Evolutionary conservation across 1,140 invertebrate species (phyloP).

Genomic region (Himalopsyche phryganea): DNA sequence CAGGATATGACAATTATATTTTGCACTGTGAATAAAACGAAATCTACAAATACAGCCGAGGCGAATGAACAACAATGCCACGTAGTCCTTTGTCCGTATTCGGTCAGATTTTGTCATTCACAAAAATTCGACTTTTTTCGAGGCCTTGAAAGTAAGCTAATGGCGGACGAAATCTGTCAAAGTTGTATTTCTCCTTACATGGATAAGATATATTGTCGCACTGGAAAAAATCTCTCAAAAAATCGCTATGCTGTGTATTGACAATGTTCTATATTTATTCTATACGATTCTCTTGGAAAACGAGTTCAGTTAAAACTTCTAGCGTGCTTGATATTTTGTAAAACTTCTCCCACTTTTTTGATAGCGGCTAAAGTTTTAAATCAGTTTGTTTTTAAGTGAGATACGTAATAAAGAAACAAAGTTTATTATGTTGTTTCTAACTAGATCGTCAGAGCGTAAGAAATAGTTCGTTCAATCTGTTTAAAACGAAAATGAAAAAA

Average conservation of each 20-base stretch:
- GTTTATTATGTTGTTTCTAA: too few species aligned
- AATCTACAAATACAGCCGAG: constrained; percentile 22
- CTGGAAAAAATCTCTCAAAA: constrained; percentile 25
- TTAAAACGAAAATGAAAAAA: too few species aligned
- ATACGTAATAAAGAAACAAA: too few species aligned
- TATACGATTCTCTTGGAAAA: too few species aligned
- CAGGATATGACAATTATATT: constrained; percentile 34
- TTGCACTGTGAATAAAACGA: constrained; percentile 18
- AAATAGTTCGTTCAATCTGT: too few species aligned
- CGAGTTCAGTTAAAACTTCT: too few species aligned
- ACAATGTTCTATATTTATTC: constrained; percentile 12
- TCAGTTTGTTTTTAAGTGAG: too few species aligned
- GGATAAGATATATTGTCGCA: constrained; percentile 32
- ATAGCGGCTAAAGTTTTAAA: too few species aligned
- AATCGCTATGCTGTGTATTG: constrained; percentile 27
- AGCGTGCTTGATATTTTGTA: too few species aligned
- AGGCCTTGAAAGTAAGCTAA: constrained; percentile 10
- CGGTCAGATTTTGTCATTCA: constrained; percentile 31
- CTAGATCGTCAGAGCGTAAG: too few species aligned
- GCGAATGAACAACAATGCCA: constrained; percentile 27
- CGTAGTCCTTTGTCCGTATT: constrained; percentile 9
- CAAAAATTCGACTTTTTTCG: constrained; percentile 28
- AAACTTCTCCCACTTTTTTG: too few species aligned
- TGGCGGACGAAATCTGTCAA: constrained; percentile 33
- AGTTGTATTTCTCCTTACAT: constrained; percentile 23